Conservation (phyloP, 2,797 vertebrate species). For the Enteromius argenteus region DNA sequence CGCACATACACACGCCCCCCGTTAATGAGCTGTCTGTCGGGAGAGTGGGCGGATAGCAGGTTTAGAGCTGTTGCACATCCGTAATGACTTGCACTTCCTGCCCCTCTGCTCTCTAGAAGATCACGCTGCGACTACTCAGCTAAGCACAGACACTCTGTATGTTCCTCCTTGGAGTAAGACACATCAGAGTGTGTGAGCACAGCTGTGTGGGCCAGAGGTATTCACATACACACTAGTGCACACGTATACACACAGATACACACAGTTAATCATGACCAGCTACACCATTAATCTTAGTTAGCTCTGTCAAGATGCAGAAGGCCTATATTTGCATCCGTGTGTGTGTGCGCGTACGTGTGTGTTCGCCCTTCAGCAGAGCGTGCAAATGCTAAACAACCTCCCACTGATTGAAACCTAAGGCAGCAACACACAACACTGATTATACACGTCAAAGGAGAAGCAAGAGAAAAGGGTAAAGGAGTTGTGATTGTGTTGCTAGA, state of each 20-base stretch:
- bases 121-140: conserved; percentile 3
- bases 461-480: conserved; percentile 36
- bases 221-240: background rate
- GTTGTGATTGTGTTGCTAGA: conserved; percentile 15
- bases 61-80: conserved; percentile 35
- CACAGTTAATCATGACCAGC: conserved; percentile 6
- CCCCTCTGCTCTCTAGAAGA: conserved; percentile 24
- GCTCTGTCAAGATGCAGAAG: conserved; percentile 40
- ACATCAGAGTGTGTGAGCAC: conserved; percentile 6
- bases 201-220: background rate
- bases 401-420: conserved; percentile 41
- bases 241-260: background rate
- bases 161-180: conserved; percentile 15
- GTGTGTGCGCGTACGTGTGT: background rate
- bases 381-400: conserved; percentile 37
- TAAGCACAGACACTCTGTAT: conserved; percentile 21
- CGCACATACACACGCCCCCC: background rate
- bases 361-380: conserved; percentile 43
- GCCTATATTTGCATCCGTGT: background rate
- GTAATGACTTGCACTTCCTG: conserved; percentile 48
- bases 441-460: conserved; percentile 39
- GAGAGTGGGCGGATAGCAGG: conserved; percentile 33
- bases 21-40: conserved; percentile 34
- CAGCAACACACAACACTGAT: conserved; percentile 32
- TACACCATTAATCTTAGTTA: conserved; percentile 48